These are phyloP conservation scores for Nesogale talazaci DNA, from an alignment of 2,113 vertebrate genomes.

Conservation along the genomic window DNA sequence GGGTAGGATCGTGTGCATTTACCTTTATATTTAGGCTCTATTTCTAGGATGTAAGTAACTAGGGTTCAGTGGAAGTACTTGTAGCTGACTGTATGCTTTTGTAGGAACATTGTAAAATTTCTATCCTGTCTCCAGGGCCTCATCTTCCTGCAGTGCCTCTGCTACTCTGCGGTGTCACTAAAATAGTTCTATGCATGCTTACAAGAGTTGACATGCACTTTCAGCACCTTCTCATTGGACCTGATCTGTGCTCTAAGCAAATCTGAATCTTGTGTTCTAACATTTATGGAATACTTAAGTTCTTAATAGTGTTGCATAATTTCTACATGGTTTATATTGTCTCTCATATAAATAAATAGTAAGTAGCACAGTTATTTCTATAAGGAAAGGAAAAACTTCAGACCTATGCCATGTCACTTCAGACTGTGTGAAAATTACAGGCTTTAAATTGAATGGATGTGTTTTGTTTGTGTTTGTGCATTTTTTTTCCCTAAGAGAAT, in stretches of 20 bases:
- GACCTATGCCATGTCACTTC: background rate
- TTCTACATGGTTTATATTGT: slow-evolving; percentile 23
- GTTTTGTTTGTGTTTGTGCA: no score
- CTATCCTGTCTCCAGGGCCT: background rate
- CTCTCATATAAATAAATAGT: slow-evolving; percentile 33
- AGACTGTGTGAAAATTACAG: slow-evolving; percentile 37
- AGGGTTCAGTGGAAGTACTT: background rate
- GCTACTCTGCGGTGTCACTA: background rate
- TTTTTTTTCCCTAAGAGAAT: slow-evolving; percentile 47
- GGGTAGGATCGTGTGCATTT: background rate
- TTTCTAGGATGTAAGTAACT: background rate
- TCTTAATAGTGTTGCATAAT: background rate
- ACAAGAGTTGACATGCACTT: background rate
- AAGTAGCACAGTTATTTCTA: slow-evolving; percentile 4
- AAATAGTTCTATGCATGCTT: slow-evolving; percentile 41
- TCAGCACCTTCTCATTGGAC: slow-evolving; percentile 19
- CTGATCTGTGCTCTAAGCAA: slow-evolving; percentile 20
- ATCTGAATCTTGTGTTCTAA: background rate
- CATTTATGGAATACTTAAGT: slow-evolving; percentile 41
- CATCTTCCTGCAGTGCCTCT: background rate
- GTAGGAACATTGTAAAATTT: background rate
- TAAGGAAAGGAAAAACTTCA: background rate
- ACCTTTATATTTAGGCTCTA: slow-evolving; percentile 23
- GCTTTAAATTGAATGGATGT: slow-evolving; percentile 41
- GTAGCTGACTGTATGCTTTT: background rate